A percentile compares a stretch with the other conserved stretches of the same genome.
Conservation (phyloP, 1,140 invertebrate genomes). For the Acarapis woodi region DNA sequence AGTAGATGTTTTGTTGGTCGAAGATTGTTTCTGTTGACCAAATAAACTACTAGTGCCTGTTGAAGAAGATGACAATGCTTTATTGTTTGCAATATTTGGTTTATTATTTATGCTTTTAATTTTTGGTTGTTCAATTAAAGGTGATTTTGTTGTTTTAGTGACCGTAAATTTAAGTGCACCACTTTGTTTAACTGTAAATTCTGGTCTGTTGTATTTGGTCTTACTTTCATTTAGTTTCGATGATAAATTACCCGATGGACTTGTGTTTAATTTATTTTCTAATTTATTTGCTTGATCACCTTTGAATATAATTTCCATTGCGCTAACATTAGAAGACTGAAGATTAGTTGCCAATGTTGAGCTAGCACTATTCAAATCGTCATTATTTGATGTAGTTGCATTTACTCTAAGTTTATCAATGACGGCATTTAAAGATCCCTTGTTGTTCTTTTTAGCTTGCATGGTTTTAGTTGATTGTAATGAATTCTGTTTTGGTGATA, state of each 20-base stretch:
- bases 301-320: background rate
- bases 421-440: constrained; percentile 47
- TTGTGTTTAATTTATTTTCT: constrained; percentile 9
- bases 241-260: background rate
- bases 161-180: constrained; percentile 12
- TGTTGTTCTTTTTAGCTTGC: constrained; percentile 22
- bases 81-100: background rate
- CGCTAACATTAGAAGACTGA: background rate
- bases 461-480: background rate
- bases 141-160: constrained; percentile 11
- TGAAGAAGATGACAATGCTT: background rate
- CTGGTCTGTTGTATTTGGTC: constrained; percentile 9
- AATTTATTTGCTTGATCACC: constrained; percentile 1
- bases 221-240: constrained; percentile 10
- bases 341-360: background rate
- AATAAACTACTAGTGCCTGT: background rate
- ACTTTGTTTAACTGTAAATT: constrained; percentile 13
- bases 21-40: constrained; percentile 2
- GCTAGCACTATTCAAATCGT: background rate
- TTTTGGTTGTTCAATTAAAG: background rate
- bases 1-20: constrained; percentile 1
- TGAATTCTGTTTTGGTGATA: background rate
- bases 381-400: background rate
- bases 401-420: constrained; percentile 41
- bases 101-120: background rate